phyloP scores from a whole-genome alignment of 2,797 vertebrate genomes.

The Spinibarbus caldwelli region DNA sequence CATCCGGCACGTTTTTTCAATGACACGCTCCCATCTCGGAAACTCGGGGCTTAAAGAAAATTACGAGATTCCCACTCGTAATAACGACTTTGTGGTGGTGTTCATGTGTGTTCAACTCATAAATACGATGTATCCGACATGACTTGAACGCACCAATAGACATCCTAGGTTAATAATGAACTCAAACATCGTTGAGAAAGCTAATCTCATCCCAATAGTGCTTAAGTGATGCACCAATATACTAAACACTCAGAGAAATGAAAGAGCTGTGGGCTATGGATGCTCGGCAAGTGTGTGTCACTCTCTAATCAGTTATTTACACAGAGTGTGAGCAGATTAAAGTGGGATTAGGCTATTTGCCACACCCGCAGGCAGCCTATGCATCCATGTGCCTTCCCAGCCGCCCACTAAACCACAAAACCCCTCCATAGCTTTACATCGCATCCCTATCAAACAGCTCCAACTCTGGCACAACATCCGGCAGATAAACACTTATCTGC shows the following conservation, averaged over 20 bases:
- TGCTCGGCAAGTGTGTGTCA: constrained; percentile 41
- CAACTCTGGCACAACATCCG: constrained; percentile 53
- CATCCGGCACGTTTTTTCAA: no score
- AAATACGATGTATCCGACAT: no score
- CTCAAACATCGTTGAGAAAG: constrained; percentile 20
- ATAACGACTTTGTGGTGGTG: no score
- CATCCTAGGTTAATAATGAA: constrained; percentile 18
- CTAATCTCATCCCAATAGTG: constrained; percentile 18
- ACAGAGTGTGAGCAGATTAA: constrained; percentile 58
- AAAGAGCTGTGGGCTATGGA: constrained; percentile 40
- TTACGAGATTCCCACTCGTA: no score
- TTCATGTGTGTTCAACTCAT: no score
- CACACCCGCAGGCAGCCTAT: constrained; percentile 62
- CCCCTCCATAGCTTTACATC: constrained; percentile 58
- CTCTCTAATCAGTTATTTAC: constrained; percentile 56
- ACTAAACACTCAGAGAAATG: constrained; percentile 34
- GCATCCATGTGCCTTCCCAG: constrained; percentile 65
- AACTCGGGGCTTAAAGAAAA: no score
- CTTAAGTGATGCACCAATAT: constrained; percentile 31
- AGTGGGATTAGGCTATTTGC: constrained; percentile 61
- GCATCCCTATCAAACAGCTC: constrained; percentile 48
- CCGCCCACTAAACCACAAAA: constrained; percentile 51
- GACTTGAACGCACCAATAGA: background rate
- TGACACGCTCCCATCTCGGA: no score
- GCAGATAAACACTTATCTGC: constrained; percentile 84